Conservation (phyloP, 2,113 vertebrate species). For the Lophius piscatorius region DNA sequence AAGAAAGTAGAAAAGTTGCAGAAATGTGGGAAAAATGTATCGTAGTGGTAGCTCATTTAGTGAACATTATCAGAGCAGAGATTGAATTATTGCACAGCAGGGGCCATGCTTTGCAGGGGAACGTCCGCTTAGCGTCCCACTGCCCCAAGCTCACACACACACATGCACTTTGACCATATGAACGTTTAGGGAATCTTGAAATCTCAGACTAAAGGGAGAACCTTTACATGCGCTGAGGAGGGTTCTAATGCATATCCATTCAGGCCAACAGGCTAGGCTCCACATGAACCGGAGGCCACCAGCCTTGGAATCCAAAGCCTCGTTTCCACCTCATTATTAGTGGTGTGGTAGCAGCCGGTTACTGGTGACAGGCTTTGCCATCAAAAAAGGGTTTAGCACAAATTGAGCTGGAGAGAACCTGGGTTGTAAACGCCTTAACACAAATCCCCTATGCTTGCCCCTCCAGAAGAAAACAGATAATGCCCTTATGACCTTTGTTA, state of each 20-base stretch:
- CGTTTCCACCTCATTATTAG: constrained; percentile 37
- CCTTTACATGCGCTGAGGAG: neutral
- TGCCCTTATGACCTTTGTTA: constrained; percentile 32
- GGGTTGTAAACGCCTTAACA: constrained; percentile 17
- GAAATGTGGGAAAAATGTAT: too few species aligned
- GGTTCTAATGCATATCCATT: constrained; percentile 12
- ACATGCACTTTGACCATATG: neutral
- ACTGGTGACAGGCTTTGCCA: constrained; percentile 36
- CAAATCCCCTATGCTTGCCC: constrained; percentile 40
- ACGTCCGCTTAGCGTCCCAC: constrained; percentile 13
- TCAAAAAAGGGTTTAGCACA: constrained; percentile 55
- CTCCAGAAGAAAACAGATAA: constrained; percentile 33
- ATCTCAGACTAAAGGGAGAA: constrained; percentile 1
- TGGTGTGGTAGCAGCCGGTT: constrained; percentile 35
- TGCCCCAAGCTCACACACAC: neutral
- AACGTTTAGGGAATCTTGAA: constrained; percentile 1
- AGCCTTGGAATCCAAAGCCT: constrained; percentile 47
- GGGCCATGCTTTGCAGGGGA: constrained; percentile 7
- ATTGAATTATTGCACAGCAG: constrained; percentile 63
- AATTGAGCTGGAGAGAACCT: constrained; percentile 35
- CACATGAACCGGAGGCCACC: constrained; percentile 18
- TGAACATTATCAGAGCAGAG: constrained; percentile 51
- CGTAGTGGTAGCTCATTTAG: constrained; percentile 55
- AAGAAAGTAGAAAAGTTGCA: constrained; percentile 20
- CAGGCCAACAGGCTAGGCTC: constrained; percentile 10